Base-by-base conservation (phyloP, 2,888 invertebrate genomes). In the Spialia ferax region DNA sequence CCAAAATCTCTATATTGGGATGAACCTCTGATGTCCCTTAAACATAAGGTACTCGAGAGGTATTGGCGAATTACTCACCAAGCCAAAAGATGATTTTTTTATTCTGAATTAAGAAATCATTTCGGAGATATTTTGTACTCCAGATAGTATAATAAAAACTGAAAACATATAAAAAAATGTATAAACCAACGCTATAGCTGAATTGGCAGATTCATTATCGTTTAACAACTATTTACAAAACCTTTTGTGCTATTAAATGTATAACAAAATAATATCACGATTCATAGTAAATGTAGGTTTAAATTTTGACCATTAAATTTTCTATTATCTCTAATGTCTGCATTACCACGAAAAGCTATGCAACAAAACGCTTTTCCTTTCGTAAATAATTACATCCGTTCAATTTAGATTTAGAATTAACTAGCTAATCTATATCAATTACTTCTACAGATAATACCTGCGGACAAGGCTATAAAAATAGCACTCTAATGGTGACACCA, bases 351-450 rank as follows among this genome's bases (percentile, higher is more conserved):
- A 18, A 45, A 18, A 45, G 18, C 45, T 18, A 18, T 45, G 10
- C 4, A 18, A 45, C 18, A 45, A 45, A 18, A 45, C 15, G 45
- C 2, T 45, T 2, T 42, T 5, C 6, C 45, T 45, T 18, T 18
- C 4, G 45, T 18, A 18, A 7, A 8, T 18, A 45, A 18, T 45
- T 18, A 35, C 45, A 1, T 45, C 18, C 18, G 18, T 7, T 18
- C 18, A 15, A 8, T 45, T 45, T 45, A 45, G 45, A 18, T 18
- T 18, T 45, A 68, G 62, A 76, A 80, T 77, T 76, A 77, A 72
- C 71, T 70, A 18, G 45, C 45, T 78, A 83, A 86, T 86, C 81
- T 80, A 81, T 80, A 82, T 84, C 86, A 88, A 88, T 88, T 86
- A 87, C 80, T 81, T 75, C 81, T 75, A 79, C 64, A 85, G 87